Conservation (phyloP, 2,113 vertebrate species). For the Suricata suricatta region DNA sequence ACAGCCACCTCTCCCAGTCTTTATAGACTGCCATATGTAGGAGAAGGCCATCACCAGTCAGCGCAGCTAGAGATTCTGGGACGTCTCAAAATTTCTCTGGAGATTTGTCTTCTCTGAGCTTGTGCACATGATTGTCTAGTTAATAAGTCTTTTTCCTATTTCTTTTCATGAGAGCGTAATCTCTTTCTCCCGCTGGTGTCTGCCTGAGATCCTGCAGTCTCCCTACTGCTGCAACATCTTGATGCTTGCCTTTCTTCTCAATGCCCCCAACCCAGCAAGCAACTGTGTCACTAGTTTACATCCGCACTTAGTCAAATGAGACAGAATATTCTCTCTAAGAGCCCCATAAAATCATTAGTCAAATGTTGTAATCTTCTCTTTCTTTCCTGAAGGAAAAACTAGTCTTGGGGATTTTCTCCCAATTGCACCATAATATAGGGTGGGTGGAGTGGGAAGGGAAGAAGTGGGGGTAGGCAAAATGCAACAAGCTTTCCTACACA, state of each 20-base stretch:
- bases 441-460: neutral
- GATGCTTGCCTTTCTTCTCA: neutral
- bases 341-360: too few species aligned
- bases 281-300: neutral
- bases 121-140: neutral
- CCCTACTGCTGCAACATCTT: neutral
- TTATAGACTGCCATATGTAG: neutral
- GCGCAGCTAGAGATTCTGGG: neutral
- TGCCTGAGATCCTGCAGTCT: neutral
- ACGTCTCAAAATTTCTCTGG: neutral
- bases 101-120: neutral
- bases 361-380: neutral
- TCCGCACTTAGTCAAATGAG: neutral
- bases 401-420: neutral
- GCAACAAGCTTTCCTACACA: neutral
- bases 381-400: neutral
- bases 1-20: neutral
- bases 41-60: neutral
- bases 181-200: neutral
- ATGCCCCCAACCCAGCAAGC: neutral
- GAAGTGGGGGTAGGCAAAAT: neutral
- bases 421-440: neutral
- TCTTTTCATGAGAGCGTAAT: neutral
- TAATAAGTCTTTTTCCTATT: neutral
- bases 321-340: neutral